Base-by-base conservation (phyloP, 1,140 invertebrate species). In the Contarinia nasturtii region DNA sequence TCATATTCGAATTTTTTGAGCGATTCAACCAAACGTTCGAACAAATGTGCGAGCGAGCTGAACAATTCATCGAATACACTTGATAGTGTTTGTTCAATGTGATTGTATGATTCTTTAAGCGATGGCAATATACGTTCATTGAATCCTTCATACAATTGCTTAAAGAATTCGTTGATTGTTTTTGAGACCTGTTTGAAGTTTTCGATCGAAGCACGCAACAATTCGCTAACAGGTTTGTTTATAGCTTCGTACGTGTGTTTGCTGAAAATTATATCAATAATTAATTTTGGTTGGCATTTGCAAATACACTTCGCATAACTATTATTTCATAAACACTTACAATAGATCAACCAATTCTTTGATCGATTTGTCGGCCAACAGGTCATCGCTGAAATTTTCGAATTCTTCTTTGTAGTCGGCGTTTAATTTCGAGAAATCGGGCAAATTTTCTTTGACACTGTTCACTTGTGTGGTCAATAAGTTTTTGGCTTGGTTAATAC, bases 321-420 rank as follows among this genome's bases (percentile, higher is more conserved):
- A n/a, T n/a, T n/a, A n/a, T n/a, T n/a, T n/a, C n/a, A n/a, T n/a
- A n/a, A 50, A 21, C 50, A 68, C 73, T 71, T 67, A 77, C 70
- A 78, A 55, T n/a, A 67, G 61, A 33, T 76, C 70, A n/a, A 70
- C 67, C 14, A 80, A 66, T 49, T 79, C 71, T 53, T 78, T 71
- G 27, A 84, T 53, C 1, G 71, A 68, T 47, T 79, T 72, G 54
- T 84, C 81, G 19, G 67, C 67, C 20, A 71, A 59, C 0, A 86
- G 58, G 54, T 85, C 82, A 7, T 75, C 61, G 34, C 73, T 64
- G 2, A 85, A 52, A 50, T 73, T 73, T 11, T 70, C 62, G 1
- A 79, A 27, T 58, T 82, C 78, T 0, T 62, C 55, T 15, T 68
- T 56, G 56, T 77, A 80, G 37, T 71, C 71, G 2, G 71, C 66